Base-by-base conservation (phyloP, 2,888 invertebrate genomes). In the Tubulanus polymorphus region DNA sequence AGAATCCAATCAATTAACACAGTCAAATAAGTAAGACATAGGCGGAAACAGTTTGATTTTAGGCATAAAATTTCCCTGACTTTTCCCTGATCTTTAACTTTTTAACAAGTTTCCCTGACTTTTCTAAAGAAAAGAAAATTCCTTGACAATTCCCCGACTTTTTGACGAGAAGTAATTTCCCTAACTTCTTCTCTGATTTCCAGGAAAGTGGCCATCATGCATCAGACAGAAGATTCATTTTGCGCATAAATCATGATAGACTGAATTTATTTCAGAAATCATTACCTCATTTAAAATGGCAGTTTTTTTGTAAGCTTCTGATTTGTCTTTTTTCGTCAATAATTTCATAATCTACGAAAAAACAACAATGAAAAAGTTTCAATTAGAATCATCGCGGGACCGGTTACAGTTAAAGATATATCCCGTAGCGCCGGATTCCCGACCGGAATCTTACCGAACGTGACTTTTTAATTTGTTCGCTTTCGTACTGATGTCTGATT, bases 251-350 rank as follows among this genome's bases (percentile, higher is more conserved):
- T n/a, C n/a, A n/a, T n/a, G n/a, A n/a, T n/a, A n/a, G n/a, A n/a
- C n/a, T n/a, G n/a, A n/a, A n/a, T n/a, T n/a, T n/a, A n/a, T n/a
- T n/a, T n/a, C n/a, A n/a, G n/a, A n/a, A n/a, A n/a, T n/a, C n/a
- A n/a, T 23, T 25, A 29, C 69, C 62, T 70, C 68, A 55, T 65
- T 59, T 53, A 54, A 53, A 10, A 64, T 51, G 5, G 60, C 56
- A 30, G 66, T 61, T 53, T 68, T 70, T 55, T 66, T 70, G 57
- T 67, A 65, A 0, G 64, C 53, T 25, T 71, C 71, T 45, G 67
- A 62, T 37, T 70, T 70, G 56, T 75, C 74, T 54, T 72, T 71
- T 51, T 69, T 66, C 12, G 64, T 69, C 12, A 69, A 62, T 51
- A 71, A 68, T 45, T 71, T 70, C 60, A 71, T 67, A 57, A 64